Evolutionary conservation across 2,888 invertebrate species (phyloP), one percentile per base, ranked within the genome.

Genomic region (Lepidocyrtinus sp.): DNA sequence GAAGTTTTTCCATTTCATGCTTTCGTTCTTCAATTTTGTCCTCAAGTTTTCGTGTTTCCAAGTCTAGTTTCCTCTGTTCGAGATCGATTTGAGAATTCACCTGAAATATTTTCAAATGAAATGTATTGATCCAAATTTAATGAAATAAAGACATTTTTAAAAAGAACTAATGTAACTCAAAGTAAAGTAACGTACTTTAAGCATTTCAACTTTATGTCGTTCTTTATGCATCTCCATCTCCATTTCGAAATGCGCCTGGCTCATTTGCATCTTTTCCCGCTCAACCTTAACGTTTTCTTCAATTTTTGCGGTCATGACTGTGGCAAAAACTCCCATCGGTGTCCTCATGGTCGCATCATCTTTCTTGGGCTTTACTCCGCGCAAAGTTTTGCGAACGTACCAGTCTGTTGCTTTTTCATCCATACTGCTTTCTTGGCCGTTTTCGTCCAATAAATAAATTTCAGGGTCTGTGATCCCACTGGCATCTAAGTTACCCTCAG

Each of bases 251-350:
- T 19, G 69, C 69, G 21, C 24, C 15, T 2, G 12, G 3, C 15
- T 2, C 5, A 69, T 19, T n/a, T 21, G 22, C 69, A 1, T 9
- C n/a, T 59, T 59, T 5, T 25, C 36, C 9, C 27, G 45, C 22
- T 73, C 64, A 7, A 73, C 27, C 22, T 61, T 2, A 1, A n/a
- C 21, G 2, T n/a, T 21, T 21, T 21, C 1, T 9, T 22, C 5
- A 1, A 17, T 59, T 61, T 71, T 71, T 1, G 59, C 61, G 7
- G 15, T 46, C 70, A 71, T 71, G n/a, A 71, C 61, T 61, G 21
- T 61, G 1, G 70, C 25, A n/a, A 71, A 71, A 15, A 71, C 15
- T 26, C 70, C 70, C 61, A 71, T 61, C 5, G 70, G 70, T 1
- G 70, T 7, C 36, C 12, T 36, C 12, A 12, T 36, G 36, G n/a